Base-by-base conservation (phyloP, 2,888 invertebrate genomes). In the Stenoptilia bipunctidactyla region DNA sequence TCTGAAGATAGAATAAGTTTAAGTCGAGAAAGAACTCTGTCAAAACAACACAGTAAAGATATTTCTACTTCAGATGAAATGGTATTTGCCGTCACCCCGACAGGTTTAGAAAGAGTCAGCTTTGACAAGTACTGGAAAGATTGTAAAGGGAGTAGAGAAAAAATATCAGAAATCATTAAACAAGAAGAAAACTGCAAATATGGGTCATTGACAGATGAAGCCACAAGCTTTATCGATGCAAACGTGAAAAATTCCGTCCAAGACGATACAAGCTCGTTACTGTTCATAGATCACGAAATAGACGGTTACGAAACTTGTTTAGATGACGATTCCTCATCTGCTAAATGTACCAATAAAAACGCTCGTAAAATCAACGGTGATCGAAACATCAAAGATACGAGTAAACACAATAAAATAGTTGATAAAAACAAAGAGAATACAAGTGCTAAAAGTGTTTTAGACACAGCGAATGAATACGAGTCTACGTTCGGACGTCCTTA, bases 221-320 rank as follows among this genome's bases (percentile, higher is more conserved):
- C 61, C 1, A 45, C 50, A 10, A 72, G 66, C 45, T 71, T 62
- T 42, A 63, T 61, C 39, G 77, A 83, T 38, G 56, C 66, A 10
- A 62, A 66, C 5, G 61, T 66, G 5, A 70, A 62, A 66, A 67
- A 66, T 41, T 70, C 72, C 59, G 70, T 71, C 58, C 82, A 74
- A 44, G 76, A 75, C 52, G 70, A 76, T 43, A 73, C 66, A 38
- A 75, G 62, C 55, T 67, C 70, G 9, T 51, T 85, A 39, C 52
- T 84, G 34, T 85, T 66, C 47, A 85, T 85, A 43, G 85, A 85
- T 56, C 85, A 85, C 47, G 84, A 85, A 51, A 66, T 82, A 47
- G 85, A 85, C 40, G 88, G 86, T 40, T 88, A 88, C 61, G 88
- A 88, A 65, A 88, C 88, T 2, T 88, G 88, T 60, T 62, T 87